Evolutionary conservation across 2,888 invertebrate species (phyloP), one percentile per base, ranked within the genome.

Genomic region (Zootermopsis nevadensis): DNA sequence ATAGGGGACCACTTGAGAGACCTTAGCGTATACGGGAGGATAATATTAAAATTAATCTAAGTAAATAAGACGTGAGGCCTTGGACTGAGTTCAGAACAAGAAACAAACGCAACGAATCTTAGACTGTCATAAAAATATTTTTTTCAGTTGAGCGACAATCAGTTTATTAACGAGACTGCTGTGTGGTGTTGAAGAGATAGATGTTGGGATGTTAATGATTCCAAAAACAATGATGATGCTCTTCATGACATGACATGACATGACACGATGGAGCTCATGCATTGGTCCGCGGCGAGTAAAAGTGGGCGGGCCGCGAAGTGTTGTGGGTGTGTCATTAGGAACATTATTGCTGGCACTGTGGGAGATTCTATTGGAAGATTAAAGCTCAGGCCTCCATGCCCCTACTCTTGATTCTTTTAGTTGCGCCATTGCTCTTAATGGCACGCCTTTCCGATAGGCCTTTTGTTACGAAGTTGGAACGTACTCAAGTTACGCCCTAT

Each of bases 351-450:
- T 72, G 53, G 67, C 53, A 72, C 42, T 74, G 81, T 72, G 81
- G 35, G 72, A 69, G 81, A 81, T 81, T n/a, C 81, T 33, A 81
- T 72, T 81, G 72, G 81, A 53, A 81, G 81, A 81, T 81, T 72
- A 72, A 12, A 79, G 31, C 33, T 48, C 77, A 69, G 10, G 22
- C n/a, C n/a, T 74, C 38, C 2, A 24, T 19, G 8, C 74, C 42
- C 33, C 69, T 6, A 19, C 69, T 22, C 19, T 2, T 2, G 7
- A 12, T 12, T 74, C 74, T 74, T 74, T 74, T n/a, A 1, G 38
- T 74, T 74, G 38, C 74, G 42, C 74, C 74, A 74, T 74, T 74
- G 35, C 74, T 22, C 22, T n/a, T 74, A 74, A 74, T 74, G 74
- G n/a, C 42, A 42, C 74, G 74, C 74, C 74, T 74, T 74, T 42